Evolutionary conservation across 2,888 invertebrate species (phyloP), one percentile per base, ranked within the genome.

Genomic region (Oconnorella tubifera): DNA sequence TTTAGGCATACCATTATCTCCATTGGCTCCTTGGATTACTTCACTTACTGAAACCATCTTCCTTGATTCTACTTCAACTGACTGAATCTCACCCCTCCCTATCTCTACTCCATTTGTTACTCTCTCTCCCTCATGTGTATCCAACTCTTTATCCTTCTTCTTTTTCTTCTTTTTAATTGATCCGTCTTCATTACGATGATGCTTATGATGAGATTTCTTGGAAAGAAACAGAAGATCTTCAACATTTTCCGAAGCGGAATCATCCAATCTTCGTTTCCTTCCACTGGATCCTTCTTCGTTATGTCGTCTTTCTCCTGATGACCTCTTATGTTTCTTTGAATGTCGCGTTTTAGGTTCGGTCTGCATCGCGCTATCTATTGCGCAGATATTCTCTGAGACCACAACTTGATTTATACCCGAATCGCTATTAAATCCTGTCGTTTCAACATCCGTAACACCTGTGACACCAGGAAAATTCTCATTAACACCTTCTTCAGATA

Each of bases 301-400:
- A 6, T 51, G 10, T 6, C 53, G 10, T 10, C 53, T 25, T 27
- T 25, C 53, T 19, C 14, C 10, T 19, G 14, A 19, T 23, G 14
- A 19, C 14, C 53, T 10, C 53, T 61, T 62, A 49, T 53, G 50
- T 33, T 62, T 65, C 6, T 33, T 56, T 19, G 25, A n/a, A 29
- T 48, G 60, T 10, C 29, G 33, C n/a, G 28, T 23, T 33, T 53
- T 62, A 1, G 66, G 59, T 25, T 64, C 63, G 32, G 66, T 56
- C 60, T 58, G 64, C n/a, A 55, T 63, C 14, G 68, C 71, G 28
- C 58, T 14, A 67, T 33, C 28, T 60, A 50, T 56, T 66, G 6
- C 73, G 10, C 14, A 23, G 14, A 19, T 19, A 25, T 6, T 23
- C 14, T 6, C 53, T 23, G 53, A 6, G 14, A 6, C 53, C 25